Conservation (phyloP, 2,888 invertebrate genomes). For the Hirtodrosophila confusa region DNA sequence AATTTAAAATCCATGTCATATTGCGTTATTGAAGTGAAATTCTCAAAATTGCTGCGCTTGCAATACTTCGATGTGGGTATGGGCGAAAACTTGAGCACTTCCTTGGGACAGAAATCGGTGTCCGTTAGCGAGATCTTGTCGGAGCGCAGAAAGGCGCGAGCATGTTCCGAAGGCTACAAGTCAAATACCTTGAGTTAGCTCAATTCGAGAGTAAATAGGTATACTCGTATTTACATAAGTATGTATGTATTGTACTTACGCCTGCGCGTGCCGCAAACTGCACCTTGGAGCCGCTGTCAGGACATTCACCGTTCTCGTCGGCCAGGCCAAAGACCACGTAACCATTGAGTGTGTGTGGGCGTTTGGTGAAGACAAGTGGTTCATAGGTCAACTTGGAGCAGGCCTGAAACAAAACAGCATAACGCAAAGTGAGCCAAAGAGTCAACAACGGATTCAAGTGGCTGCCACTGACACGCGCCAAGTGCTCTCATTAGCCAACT, state of each 20-base stretch:
- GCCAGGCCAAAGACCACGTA: conserved; percentile 81
- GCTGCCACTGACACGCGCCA: conserved; percentile 29
- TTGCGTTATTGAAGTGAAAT: conserved; percentile 83
- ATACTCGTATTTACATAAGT: too few species aligned
- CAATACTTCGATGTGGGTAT: conserved; percentile 84
- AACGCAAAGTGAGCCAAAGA: conserved; percentile 16
- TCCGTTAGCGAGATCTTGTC: conserved; percentile 81
- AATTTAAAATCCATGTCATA: conserved; percentile 82
- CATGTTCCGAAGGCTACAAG: conserved; percentile 81
- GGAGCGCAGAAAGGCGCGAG: conserved; percentile 79
- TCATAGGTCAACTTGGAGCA: conserved; percentile 82
- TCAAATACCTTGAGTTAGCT: background rate
- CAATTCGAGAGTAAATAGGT: background rate
- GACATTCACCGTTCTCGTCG: conserved; percentile 73
- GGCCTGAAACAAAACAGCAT: conserved; percentile 65
- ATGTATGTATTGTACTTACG: conserved; percentile 65
- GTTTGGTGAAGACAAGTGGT: conserved; percentile 83
- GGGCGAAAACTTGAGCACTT: conserved; percentile 83
- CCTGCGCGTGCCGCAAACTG: conserved; percentile 81
- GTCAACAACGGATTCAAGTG: conserved; percentile 36
- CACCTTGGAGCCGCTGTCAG: conserved; percentile 77
- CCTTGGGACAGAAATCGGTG: conserved; percentile 83
- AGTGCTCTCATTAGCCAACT: conserved; percentile 49
- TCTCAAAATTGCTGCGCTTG: conserved; percentile 83
- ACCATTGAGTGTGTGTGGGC: conserved; percentile 82